Conservation (phyloP, 1,140 invertebrate species). For the Colletes gigas region DNA sequence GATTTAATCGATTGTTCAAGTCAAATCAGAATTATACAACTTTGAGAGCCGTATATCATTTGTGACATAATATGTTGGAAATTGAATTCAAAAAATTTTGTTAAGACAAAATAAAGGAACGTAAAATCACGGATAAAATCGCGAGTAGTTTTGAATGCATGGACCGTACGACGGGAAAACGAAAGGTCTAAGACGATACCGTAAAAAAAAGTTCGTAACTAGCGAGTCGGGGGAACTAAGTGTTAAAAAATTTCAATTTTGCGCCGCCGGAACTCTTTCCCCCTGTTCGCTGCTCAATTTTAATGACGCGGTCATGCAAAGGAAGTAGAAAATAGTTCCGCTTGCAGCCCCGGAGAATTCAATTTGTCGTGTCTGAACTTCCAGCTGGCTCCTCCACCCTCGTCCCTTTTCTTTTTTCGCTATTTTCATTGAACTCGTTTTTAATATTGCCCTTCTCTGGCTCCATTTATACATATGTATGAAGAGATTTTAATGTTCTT, state of each 20-base stretch:
- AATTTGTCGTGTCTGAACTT: slow-evolving; percentile 42
- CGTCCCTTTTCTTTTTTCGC: slow-evolving; percentile 31
- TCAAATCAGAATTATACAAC: no score
- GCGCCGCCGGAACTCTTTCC: neutral
- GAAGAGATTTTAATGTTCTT: slow-evolving; percentile 70
- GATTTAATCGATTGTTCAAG: no score
- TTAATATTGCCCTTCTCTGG: slow-evolving; percentile 62
- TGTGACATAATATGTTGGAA: no score
- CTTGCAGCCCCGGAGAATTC: slow-evolving; percentile 24
- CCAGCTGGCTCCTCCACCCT: slow-evolving; percentile 21
- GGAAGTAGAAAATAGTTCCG: slow-evolving; percentile 37
- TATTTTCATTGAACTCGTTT: slow-evolving; percentile 61
- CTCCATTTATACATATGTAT: slow-evolving; percentile 68
- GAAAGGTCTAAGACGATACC: no score
- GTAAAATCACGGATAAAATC: no score
- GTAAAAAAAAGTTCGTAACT: neutral
- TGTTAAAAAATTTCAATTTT: slow-evolving; percentile 4
- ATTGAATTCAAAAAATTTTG: no score
- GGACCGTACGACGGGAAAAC: no score
- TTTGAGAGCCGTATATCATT: no score
- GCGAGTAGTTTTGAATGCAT: no score
- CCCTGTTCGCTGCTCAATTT: slow-evolving; percentile 27
- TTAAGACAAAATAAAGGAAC: no score
- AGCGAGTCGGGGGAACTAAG: neutral
- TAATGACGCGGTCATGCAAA: slow-evolving; percentile 33